Conservation (phyloP, 2,113 vertebrate species). For the Acanthochromis polyacanthus region DNA sequence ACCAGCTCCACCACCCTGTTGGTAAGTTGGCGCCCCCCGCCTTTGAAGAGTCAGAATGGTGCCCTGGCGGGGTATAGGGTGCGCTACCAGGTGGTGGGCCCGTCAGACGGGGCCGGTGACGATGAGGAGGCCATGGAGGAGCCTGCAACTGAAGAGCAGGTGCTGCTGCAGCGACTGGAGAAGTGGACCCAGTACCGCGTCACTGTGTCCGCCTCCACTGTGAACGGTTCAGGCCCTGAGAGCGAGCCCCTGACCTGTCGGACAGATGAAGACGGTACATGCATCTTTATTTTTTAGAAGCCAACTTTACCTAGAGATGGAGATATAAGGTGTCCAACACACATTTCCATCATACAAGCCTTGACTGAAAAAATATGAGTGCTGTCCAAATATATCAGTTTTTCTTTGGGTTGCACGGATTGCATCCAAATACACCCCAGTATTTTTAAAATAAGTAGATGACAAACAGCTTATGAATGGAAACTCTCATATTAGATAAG, state of each 20-base stretch:
- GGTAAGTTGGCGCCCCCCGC: conserved; percentile 98
- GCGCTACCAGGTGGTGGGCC: conserved; percentile 90
- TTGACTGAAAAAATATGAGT: not conserved
- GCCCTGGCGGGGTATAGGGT: conserved; percentile 94
- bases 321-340: not conserved
- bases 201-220: conserved; percentile 91
- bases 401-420: not conserved
- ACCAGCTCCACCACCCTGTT: conserved; percentile 96
- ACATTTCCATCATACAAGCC: not conserved
- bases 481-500: conserved; percentile 26
- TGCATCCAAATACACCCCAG: not conserved
- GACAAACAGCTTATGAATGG: not conserved
- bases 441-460: not conserved
- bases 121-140: conserved; percentile 87
- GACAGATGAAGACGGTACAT: conserved; percentile 96
- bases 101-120: conserved; percentile 87
- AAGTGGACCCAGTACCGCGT: conserved; percentile 97
- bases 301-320: not conserved
- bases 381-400: not conserved
- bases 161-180: conserved; percentile 93
- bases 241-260: conserved; percentile 92
- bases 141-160: conserved; percentile 88
- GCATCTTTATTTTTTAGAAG: not conserved
- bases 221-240: conserved; percentile 93
- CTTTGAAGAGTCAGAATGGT: conserved; percentile 93